Base-by-base conservation (phyloP, 2,113 vertebrate genomes). In the Engraulis encrasicolus region DNA sequence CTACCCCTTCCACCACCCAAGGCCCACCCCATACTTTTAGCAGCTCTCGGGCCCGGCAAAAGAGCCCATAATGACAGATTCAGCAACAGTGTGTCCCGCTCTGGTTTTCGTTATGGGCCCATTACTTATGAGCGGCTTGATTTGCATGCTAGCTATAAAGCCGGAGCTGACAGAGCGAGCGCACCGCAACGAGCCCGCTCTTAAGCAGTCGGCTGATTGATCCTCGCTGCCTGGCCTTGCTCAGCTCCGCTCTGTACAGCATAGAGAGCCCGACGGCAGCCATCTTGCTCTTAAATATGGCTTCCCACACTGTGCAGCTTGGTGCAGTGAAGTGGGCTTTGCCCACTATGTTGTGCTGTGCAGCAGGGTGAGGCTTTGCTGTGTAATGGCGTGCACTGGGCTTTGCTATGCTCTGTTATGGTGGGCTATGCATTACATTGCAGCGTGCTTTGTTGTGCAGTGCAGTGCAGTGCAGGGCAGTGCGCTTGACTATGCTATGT, bases 361-460 rank as follows among this genome's bases (percentile, higher is more conserved):
- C 40, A 5, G 40, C 9, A 9, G 4, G 9, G 40, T 45, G 40
- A 45, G 40, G 40, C n/a, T n/a, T n/a, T n/a, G n/a, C n/a, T n/a
- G n/a, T n/a, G n/a, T n/a, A n/a, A n/a, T n/a, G n/a, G 40, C 4
- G 4, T 45, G 40, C 4, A 9, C 40, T 45, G 40, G 40, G 40
- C 40, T 45, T 45, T 45, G 40, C 40, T 3, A 9, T 45, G 40
- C 9, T 45, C 4, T 45, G 40, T 9, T 9, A 9, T 45, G 40
- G 6, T 50, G 15, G 6, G 38, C 40, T n/a, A n/a, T n/a, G n/a
- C n/a, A n/a, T n/a, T n/a, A n/a, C n/a, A n/a, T n/a, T n/a, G n/a
- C n/a, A n/a, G n/a, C 40, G 54, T 88, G 79, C 83, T 31, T 84
- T 49, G 36, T 83, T 31, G 20, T 66, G 23, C 58, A 11, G 23